Percentiles rank a stretch among this genome's conserved stretches.
phyloP scores from a whole-genome alignment of 2,888 invertebrate genomes.

The Orthosia gothica region DNA sequence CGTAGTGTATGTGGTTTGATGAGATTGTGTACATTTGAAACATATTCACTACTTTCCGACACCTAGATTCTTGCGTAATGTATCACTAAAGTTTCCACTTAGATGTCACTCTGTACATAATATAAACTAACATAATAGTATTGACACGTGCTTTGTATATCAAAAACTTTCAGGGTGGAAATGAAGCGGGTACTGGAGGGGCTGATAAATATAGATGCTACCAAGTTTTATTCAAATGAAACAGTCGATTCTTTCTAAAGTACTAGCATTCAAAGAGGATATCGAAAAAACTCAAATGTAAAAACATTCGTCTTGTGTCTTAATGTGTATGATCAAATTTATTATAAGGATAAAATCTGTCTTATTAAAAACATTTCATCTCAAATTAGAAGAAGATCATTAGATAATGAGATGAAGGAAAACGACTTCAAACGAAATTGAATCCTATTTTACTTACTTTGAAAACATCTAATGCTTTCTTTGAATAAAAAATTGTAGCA shows the following conservation, averaged over 20 bases:
- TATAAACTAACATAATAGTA: slow-evolving; percentile 60
- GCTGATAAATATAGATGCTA: background rate
- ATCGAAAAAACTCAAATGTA: background rate
- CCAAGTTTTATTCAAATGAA: background rate
- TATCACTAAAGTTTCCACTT: slow-evolving; percentile 71
- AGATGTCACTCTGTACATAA: slow-evolving; percentile 62
- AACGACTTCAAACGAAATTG: background rate
- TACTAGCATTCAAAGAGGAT: background rate
- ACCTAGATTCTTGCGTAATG: slow-evolving; percentile 66
- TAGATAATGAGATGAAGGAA: no score
- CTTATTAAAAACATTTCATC: background rate
- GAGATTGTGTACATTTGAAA: slow-evolving; percentile 61
- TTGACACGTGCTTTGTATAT: slow-evolving; percentile 56
- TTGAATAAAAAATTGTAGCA: background rate
- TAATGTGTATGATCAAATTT: background rate
- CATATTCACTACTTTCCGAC: slow-evolving; percentile 69
- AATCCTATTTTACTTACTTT: background rate
- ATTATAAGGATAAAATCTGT: background rate
- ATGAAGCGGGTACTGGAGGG: background rate
- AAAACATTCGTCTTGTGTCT: background rate
- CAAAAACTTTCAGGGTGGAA: background rate
- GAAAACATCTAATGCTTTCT: background rate
- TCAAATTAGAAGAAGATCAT: background rate
- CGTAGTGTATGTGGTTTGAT: slow-evolving; percentile 73
- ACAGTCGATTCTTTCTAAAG: background rate